These are phyloP conservation scores for Elachura formosa DNA, from an alignment of 2,113 vertebrate species.

Conservation along the genomic window DNA sequence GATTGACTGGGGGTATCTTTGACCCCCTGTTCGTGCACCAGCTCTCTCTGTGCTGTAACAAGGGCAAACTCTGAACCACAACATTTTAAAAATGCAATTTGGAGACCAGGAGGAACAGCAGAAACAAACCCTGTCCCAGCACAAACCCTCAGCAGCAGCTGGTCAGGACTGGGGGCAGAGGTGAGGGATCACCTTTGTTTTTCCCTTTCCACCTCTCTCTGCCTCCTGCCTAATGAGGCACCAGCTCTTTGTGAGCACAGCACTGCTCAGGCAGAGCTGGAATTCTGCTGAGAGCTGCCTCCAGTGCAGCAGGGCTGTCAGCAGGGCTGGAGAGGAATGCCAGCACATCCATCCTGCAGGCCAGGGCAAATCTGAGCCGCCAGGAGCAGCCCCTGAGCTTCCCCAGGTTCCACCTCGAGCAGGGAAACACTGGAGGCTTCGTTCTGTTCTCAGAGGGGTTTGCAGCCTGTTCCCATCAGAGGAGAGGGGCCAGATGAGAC, in stretches of 20 bases:
- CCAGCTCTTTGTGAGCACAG: neutral
- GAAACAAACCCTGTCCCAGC: neutral
- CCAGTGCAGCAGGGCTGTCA: fast-evolving
- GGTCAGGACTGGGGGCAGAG: neutral
- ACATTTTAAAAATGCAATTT: neutral
- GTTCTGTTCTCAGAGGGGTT: neutral
- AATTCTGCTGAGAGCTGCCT: neutral
- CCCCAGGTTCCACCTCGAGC: neutral
- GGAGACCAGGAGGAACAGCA: neutral
- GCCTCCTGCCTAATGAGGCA: neutral
- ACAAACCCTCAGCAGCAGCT: neutral
- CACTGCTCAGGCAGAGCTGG: neutral
- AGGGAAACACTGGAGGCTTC: neutral
- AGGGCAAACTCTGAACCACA: neutral
- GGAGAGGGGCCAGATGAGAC: neutral
- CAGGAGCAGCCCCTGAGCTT: neutral
- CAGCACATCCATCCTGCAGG: neutral
- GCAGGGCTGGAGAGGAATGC: neutral
- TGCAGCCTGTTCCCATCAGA: neutral
- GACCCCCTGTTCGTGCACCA: neutral
- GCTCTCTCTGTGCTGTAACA: neutral
- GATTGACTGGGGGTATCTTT: neutral
- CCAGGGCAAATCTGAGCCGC: neutral
- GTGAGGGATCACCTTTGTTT: neutral
- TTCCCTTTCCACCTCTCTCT: neutral